Base-by-base conservation (phyloP, 2,888 invertebrate genomes). In the Papilio protenor region DNA sequence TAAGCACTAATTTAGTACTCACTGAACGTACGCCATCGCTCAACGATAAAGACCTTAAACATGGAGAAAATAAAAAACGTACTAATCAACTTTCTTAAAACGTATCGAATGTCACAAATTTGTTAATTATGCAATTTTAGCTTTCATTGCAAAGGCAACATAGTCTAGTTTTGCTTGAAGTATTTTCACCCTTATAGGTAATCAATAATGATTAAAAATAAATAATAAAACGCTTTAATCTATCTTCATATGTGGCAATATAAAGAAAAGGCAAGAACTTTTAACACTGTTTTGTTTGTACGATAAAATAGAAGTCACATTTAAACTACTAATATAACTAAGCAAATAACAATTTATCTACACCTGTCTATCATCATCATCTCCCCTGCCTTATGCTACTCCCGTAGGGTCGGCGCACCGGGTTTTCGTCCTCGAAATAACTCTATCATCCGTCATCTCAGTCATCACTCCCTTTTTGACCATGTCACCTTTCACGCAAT, bases 1-100 rank as follows among this genome's bases (percentile, higher is more conserved):
- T 86, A 86, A 86, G 85, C 84, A 86, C 87, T 87, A 89, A 89
- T 86, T 75, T 75, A 72, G 78, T 75, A 49, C 75, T 64, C 76
- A 45, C 57, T 78, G 27, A 40, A 59, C 69, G 59, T 77, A 77
- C 16, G 71, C 71, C 70, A 73, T 75, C 75, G 75, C 69, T 75
- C 73, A 75, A 59, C 79, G 79, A 80, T 78, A 80, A 80, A 75
- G 76, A 75, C 64, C n/a, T 75, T 76, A 79, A 75, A 78, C 73
- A 59, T 45, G 47, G 10, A n/a, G 66, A 77, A 77, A 77, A 76
- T 76, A 61, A 75, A 27, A 72, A 55, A 79, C 76, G 77, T 71
- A 75, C 52, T 75, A 75, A 75, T 75, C 75, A 75, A 73, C 40
- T 70, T 75, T 64, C 55, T 16, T 59, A 33, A 55, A 71, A 55